Conservation (phyloP, 2,888 invertebrate genomes). For the Osmoderma eremita region DNA sequence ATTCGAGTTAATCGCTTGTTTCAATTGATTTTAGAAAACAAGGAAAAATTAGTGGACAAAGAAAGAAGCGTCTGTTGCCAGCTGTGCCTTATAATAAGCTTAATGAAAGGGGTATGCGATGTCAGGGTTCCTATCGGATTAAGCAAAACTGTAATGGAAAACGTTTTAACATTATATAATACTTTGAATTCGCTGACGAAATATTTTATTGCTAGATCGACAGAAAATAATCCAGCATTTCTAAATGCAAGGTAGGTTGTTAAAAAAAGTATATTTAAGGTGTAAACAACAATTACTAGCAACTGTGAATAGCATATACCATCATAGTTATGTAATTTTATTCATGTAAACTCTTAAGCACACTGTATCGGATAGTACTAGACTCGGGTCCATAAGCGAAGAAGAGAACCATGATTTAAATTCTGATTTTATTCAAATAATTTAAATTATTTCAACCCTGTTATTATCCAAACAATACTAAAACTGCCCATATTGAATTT, state of each 20-base stretch:
- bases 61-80: slow-evolving; percentile 71
- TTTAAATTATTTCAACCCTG: too few species aligned
- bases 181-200: slow-evolving; percentile 69
- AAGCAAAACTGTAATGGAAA: slow-evolving; percentile 68
- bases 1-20: background rate
- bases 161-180: slow-evolving; percentile 67
- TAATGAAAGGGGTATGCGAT: slow-evolving; percentile 66
- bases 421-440: too few species aligned
- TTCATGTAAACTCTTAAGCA: too few species aligned
- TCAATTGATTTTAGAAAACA: slow-evolving; percentile 52
- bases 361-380: too few species aligned
- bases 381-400: too few species aligned
- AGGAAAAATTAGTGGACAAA: slow-evolving; percentile 65
- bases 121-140: slow-evolving; percentile 67
- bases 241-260: slow-evolving; percentile 65
- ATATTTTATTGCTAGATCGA: slow-evolving; percentile 68
- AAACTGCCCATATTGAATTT: too few species aligned
- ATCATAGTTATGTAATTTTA: too few species aligned
- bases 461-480: too few species aligned
- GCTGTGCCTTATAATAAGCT: slow-evolving; percentile 67
- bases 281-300: too few species aligned
- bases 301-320: too few species aligned
- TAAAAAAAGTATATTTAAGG: background rate
- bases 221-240: slow-evolving; percentile 64
- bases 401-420: too few species aligned